Percentiles rank a stretch among this genome's conserved stretches.
phyloP scores from a whole-genome alignment of 2,888 invertebrate species.

The Parasteatoda lunata region DNA sequence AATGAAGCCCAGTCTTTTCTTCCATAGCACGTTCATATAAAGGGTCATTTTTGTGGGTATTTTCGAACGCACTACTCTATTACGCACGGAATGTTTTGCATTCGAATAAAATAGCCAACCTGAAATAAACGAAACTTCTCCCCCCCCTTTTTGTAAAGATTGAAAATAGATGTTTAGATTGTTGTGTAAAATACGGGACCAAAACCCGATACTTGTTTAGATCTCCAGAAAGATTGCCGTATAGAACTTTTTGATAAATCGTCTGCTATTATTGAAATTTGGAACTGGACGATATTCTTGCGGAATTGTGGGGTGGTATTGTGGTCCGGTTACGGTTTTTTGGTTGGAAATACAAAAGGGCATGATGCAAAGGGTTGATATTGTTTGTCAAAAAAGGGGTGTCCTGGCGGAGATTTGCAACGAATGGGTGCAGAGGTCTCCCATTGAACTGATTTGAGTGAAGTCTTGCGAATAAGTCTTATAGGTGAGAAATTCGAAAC shows the following conservation, averaged over 20 bases:
- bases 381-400: neutral
- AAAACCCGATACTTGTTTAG: constrained; percentile 26
- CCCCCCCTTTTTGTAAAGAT: neutral
- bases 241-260: constrained; percentile 14
- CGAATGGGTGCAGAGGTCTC: neutral
- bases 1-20: neutral
- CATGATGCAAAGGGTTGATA: constrained; percentile 1
- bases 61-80: constrained; percentile 14
- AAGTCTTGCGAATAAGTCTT: neutral
- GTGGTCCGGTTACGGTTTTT: constrained; percentile 38
- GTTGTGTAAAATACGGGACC: constrained; percentile 32
- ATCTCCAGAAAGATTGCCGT: constrained; percentile 1
- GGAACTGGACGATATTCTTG: neutral
- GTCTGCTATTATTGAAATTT: constrained; percentile 6
- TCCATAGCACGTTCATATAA: neutral
- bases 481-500: neutral
- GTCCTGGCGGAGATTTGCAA: neutral
- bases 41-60: constrained; percentile 12
- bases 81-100: constrained; percentile 1
- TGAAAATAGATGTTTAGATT: constrained; percentile 30
- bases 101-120: neutral
- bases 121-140: neutral
- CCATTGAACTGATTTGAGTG: neutral
- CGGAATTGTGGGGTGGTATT: constrained; percentile 35
- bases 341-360: constrained; percentile 7